A percentile compares a stretch with the other conserved stretches of the same genome.
phyloP scores from a whole-genome alignment of 2,113 vertebrate genomes.

The Geococcyx californianus region DNA sequence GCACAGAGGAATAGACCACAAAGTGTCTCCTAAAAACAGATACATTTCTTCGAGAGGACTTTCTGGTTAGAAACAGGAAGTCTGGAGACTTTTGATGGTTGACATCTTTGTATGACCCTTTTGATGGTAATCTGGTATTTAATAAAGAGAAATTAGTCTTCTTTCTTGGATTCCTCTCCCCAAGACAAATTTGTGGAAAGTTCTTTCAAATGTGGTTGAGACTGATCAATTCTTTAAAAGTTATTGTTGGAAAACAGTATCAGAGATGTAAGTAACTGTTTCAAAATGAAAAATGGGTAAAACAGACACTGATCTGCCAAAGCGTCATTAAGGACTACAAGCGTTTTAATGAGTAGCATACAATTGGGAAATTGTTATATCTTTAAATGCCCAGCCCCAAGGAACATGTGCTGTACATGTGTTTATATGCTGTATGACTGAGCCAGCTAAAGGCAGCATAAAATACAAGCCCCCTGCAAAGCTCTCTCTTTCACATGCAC shows the following conservation, averaged over 20 bases:
- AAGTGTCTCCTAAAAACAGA: not conserved
- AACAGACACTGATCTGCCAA: not conserved
- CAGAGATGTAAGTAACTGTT: not conserved
- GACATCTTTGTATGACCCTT: not conserved
- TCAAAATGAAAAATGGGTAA: not conserved
- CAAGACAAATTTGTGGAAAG: not conserved
- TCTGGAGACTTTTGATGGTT: not conserved
- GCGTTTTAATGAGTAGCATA: not conserved
- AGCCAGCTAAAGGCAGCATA: not conserved
- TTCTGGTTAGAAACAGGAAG: not conserved
- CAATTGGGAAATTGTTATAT: accelerated
- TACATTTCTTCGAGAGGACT: not conserved
- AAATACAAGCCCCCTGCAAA: not conserved
- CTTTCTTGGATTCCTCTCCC: not conserved
- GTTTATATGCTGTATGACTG: not conserved
- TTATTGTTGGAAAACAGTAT: not conserved
- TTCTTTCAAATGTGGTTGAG: not conserved
- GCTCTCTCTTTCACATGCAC: not conserved
- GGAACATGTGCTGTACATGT: not conserved
- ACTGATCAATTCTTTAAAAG: not conserved
- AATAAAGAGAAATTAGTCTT: not conserved
- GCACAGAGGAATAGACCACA: not conserved
- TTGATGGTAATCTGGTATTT: not conserved
- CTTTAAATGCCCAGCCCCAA: not conserved
- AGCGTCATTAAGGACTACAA: not conserved